phyloP scores from a whole-genome alignment of 1,140 invertebrate genomes.

The Amyelois transitella region DNA sequence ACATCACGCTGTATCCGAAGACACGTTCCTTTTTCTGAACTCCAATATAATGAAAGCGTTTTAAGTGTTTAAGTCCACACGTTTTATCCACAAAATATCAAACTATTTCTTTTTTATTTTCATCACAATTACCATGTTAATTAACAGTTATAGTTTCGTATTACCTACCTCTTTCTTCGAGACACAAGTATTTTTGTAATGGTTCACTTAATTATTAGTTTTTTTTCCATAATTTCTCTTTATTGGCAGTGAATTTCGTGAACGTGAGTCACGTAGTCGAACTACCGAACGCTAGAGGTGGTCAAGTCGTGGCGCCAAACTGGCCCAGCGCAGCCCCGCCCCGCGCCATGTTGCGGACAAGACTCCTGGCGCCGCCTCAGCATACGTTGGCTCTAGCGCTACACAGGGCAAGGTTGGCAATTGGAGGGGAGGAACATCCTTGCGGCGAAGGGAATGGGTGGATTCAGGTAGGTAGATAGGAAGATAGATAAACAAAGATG shows the following conservation, averaged over 20 bases:
- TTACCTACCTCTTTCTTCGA: no score
- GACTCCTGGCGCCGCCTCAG: slow-evolving; percentile 41
- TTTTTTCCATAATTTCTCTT: neutral
- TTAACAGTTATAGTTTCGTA: no score
- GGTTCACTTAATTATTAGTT: no score
- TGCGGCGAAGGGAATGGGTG: slow-evolving; percentile 57
- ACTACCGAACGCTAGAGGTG: slow-evolving; percentile 22
- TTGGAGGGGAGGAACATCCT: slow-evolving; percentile 22
- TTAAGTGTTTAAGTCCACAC: no score
- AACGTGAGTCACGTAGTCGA: slow-evolving; percentile 44
- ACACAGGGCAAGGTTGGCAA: slow-evolving; percentile 25
- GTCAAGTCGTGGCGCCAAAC: slow-evolving; percentile 42
- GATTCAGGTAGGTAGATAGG: slow-evolving; percentile 73
- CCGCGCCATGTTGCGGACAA: slow-evolving; percentile 27
- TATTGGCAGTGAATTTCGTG: slow-evolving; percentile 35
- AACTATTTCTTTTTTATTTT: no score
- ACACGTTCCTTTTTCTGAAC: no score
- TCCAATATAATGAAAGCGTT: no score
- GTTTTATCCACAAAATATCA: no score
- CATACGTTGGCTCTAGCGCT: slow-evolving; percentile 38
- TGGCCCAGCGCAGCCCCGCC: slow-evolving; percentile 38
- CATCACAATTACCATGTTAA: no score
- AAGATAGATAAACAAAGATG: no score
- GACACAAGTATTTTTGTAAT: no score
- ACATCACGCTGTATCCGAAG: no score